Base-by-base conservation (phyloP, 2,113 vertebrate species). In the Pomatostomus ruficeps region DNA sequence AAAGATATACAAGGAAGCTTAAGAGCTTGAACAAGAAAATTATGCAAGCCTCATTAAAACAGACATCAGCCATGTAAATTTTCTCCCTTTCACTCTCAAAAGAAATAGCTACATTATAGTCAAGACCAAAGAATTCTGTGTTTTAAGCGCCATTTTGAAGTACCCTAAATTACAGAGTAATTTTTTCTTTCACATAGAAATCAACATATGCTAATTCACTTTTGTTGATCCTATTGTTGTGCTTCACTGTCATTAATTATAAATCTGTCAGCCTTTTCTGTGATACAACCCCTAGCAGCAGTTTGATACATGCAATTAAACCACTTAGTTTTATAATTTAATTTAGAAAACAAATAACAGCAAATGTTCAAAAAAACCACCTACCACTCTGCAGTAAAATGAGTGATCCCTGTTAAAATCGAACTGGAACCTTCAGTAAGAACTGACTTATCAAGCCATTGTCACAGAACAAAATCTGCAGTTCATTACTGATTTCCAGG, bases 101-200 rank as follows among this genome's bases (percentile, higher is more conserved):
- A 83, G 40, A 92, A 86, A 86, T 11, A 91, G 55, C 43, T 79
- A 63, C 25, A 49, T 49, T 85, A 58, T 21, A 93, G 62, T 88
- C 40, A 95, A 91, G 87, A 88, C 45, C 58, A 80, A 92, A 91
- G 48, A 89, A 83, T 90, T 58, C 68, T 80, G 23, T 51, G 35
- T 58, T 88, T 68, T 59, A 93, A 91, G 63, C 89, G 88, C 42
- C 57, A 68, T 77, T 88, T 85, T 82, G 68, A 94, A 95, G 85
- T 71, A 85, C 51, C 38, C 67, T 87, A 80, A 94, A 94, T 89
- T 85, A 82, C 55, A 91, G 59, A 49, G 72, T 67, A 83, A 65
- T 96, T 93, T 96, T 93, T 58, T 75, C 73, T 77, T 92, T 94
- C 78, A 90, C 78, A 91, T 4, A 86, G 67, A 94, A 95, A 88